Conservation (phyloP, 2,113 vertebrate genomes). For the Chaenogobius annularis region DNA sequence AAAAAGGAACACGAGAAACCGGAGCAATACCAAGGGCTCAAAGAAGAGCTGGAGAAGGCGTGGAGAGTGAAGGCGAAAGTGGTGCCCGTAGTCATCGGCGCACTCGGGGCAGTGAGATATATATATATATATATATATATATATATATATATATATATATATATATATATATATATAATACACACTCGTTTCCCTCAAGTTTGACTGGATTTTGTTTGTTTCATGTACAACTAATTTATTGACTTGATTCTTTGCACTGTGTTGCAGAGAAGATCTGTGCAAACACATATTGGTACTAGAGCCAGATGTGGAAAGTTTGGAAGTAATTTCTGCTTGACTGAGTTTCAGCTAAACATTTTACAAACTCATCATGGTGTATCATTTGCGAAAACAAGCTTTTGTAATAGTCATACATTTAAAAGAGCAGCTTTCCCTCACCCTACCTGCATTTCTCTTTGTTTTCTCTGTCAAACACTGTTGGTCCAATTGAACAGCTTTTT, state of each 20-base stretch:
- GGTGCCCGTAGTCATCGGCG: no score
- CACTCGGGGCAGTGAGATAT: no score
- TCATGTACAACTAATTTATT: constrained; percentile 5
- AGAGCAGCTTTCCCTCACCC: not conserved
- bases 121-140: no score
- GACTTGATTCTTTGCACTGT: not conserved
- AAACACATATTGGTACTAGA: constrained; percentile 25
- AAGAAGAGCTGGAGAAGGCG: no score
- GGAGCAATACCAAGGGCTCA: no score
- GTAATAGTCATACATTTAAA: constrained; percentile 1
- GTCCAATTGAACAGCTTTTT: not conserved
- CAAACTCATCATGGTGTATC: constrained; percentile 36
- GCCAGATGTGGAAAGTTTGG: constrained; percentile 61
- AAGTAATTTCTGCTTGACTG: constrained; percentile 20
- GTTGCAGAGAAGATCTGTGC: constrained; percentile 12
- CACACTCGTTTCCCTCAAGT: constrained; percentile 5
- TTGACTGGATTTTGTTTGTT: constrained; percentile 5
- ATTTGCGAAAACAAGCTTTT: constrained; percentile 3
- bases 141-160: no score
- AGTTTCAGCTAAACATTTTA: constrained; percentile 23
- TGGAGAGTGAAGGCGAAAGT: no score
- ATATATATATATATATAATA: no score
- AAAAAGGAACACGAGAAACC: no score
- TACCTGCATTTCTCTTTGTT: not conserved
- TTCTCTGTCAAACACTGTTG: constrained; percentile 11